A percentile compares a stretch with the other conserved stretches of the same genome.
Conservation (phyloP, 2,113 vertebrate genomes). For the Erythrolamprus reginae region DNA sequence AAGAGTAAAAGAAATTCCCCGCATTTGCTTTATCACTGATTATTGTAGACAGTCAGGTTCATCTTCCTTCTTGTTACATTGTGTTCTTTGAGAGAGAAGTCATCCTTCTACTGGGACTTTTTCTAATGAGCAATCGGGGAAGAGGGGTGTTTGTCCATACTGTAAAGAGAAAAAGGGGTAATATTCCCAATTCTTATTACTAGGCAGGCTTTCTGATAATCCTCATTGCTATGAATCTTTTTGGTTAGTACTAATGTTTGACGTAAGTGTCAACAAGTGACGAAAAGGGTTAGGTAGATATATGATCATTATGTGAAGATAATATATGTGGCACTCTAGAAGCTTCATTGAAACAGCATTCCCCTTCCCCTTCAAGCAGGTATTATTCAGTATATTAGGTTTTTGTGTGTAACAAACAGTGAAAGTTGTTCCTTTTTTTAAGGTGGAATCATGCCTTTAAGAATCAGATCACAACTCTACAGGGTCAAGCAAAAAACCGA, state of each 20-base stretch:
- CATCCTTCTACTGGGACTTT: not conserved
- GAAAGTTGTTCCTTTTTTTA: conserved; percentile 58
- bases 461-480: conserved; percentile 98
- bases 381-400: conserved; percentile 42
- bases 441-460: conserved; percentile 99
- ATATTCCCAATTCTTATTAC: not conserved
- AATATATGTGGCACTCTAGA: not conserved
- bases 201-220: not conserved
- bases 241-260: not conserved
- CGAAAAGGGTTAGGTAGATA: not conserved
- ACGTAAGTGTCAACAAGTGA: not conserved
- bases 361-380: conserved; percentile 44
- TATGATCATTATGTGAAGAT: conserved; percentile 27
- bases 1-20: not conserved
- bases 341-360: not conserved
- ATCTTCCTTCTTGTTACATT: not conserved
- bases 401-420: conserved; percentile 54
- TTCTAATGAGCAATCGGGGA: not conserved
- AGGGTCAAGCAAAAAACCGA: conserved; percentile 98
- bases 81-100: not conserved
- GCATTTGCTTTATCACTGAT: not conserved
- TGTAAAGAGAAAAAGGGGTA: not conserved
- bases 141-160: not conserved
- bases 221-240: not conserved
- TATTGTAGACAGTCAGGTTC: not conserved